Evolutionary conservation across 2,888 invertebrate genomes (phyloP).

Genomic region (Vesta saturnalis): DNA sequence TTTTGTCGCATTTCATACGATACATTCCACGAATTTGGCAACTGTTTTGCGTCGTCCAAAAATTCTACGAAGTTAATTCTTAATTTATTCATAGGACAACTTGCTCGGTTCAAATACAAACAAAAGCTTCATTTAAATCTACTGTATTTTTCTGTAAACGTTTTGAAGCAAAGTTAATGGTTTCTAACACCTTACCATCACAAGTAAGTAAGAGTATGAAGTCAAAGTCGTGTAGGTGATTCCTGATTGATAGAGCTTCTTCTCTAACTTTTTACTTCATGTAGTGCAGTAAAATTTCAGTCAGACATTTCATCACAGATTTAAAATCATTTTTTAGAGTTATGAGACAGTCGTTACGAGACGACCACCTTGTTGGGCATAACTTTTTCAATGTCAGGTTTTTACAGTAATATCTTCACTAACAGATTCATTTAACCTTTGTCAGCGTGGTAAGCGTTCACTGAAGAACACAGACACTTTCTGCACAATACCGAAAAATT

Average conservation of each 20-base stretch:
- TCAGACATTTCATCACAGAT: background rate
- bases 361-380: no score
- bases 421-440: background rate
- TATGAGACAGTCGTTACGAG: background rate
- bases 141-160: background rate
- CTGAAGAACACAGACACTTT: background rate
- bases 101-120: background rate
- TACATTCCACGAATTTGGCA: background rate
- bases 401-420: background rate
- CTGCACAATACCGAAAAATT: background rate
- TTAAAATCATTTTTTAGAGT: background rate
- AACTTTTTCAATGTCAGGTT: background rate
- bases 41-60: background rate
- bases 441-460: background rate
- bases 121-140: background rate
- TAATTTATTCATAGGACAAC: background rate
- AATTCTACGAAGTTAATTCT: background rate
- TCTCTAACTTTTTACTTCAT: background rate
- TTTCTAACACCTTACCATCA: background rate
- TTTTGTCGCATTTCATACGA: background rate
- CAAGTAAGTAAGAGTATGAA: background rate
- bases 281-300: background rate
- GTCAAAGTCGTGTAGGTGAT: background rate
- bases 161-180: no score
- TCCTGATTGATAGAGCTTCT: background rate